Base-by-base conservation (phyloP, 2,888 invertebrate species). In the Octodonta nipae region DNA sequence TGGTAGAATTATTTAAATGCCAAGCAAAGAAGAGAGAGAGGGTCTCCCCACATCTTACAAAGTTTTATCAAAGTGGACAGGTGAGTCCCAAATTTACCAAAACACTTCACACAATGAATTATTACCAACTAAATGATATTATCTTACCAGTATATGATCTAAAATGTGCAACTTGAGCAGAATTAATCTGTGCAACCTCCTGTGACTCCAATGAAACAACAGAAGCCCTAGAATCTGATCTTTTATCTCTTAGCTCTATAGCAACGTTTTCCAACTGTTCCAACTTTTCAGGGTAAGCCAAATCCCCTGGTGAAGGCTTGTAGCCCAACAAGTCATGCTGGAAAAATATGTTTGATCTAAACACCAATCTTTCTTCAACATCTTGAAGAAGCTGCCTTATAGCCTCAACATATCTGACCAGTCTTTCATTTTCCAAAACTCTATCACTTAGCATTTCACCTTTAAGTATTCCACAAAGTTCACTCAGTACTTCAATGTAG, bases 261-360 rank as follows among this genome's bases (percentile, higher is more conserved):
- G 58, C 51, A 34, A 61, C 55, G 38, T 57, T 57, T 72, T 93
- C 89, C 92, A 98, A 96, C 86, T 96, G 93, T 59, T 86, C 78
- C 39, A 98, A 66, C 60, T 96, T 95, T 49, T 93, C 89, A 0
- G 98, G 98, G 67, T 98, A 98, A 0, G 95, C 93, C 38, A 98
- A 70, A 66, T 98, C 98, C 0, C 96, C 96, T 3, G 83, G 75
- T 7, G 91, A 91, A 1, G 96, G 88, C 40, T 81, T 74, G 58
- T 87, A 87, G 45, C 76, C 72, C 36, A 85, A 66, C 45, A 99
- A 87, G 62, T 98, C 96, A 1, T 83, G 79, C 33, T 87, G 79
- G 38, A 96, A 74, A 60, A 92, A 96, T 45, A 95, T 75, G 66
- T 92, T 86, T 0, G 92, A 87, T 29, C 96, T 74, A 63, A 92